Conservation (phyloP, 2,797 vertebrate genomes). For the Darevskia mixta region DNA sequence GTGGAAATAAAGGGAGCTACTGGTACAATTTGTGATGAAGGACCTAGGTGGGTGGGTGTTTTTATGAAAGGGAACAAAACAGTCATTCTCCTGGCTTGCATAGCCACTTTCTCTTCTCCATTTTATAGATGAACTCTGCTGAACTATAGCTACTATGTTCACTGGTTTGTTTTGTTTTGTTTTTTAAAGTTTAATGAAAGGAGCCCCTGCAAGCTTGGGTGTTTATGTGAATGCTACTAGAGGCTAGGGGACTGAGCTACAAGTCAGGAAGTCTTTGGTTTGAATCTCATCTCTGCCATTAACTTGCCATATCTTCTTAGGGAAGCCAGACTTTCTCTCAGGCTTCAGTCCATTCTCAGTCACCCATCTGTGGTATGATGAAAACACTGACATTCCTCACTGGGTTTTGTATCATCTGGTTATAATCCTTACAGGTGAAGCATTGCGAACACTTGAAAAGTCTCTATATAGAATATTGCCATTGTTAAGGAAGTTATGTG, state of each 20-base stretch:
- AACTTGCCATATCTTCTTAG: neutral
- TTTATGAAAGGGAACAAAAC: slow-evolving; percentile 11
- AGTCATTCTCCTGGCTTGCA: neutral
- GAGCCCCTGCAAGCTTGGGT: neutral
- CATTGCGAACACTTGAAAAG: neutral
- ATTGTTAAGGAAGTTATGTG: neutral
- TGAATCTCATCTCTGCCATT: neutral
- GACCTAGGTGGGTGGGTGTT: neutral
- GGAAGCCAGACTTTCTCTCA: too few species aligned
- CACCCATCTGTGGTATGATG: neutral
- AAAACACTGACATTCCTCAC: neutral
- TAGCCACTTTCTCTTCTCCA: neutral
- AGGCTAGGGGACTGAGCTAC: neutral
- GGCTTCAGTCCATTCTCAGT: neutral
- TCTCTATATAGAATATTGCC: neutral
- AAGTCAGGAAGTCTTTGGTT: neutral
- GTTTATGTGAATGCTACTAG: neutral
- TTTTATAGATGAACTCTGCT: too few species aligned
- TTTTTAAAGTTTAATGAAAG: slow-evolving; percentile 3
- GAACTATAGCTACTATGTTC: neutral
- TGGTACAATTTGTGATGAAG: neutral
- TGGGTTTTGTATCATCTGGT: neutral
- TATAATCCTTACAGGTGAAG: neutral
- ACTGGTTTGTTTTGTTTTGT: neutral
- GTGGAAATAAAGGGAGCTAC: neutral